Percentiles rank a stretch among this genome's conserved stretches.
Conservation (phyloP, 2,888 invertebrate genomes). For the Aromia moschata region DNA sequence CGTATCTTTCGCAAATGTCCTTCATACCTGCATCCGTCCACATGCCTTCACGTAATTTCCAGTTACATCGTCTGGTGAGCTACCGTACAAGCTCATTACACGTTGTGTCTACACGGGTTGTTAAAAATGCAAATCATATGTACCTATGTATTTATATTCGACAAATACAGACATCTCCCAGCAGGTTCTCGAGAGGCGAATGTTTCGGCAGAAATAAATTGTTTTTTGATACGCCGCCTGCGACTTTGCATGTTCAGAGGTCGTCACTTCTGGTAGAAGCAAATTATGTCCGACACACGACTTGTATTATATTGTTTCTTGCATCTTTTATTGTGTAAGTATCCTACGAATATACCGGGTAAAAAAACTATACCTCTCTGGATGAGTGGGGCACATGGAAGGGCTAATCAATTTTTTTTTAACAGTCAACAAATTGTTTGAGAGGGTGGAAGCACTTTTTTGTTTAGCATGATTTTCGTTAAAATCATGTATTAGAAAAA, state of each 20-base stretch:
- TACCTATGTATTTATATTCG: slow-evolving; percentile 18
- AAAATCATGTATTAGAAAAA: too few relatives aligned
- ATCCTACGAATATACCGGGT: too few relatives aligned
- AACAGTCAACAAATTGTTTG: too few relatives aligned
- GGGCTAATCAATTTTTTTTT: too few relatives aligned
- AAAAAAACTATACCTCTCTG: too few relatives aligned
- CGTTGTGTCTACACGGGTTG: neutral
- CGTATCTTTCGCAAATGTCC: slow-evolving; percentile 6
- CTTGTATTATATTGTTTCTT: too few relatives aligned
- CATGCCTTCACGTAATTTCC: slow-evolving; percentile 15
- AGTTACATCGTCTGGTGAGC: slow-evolving; percentile 10
- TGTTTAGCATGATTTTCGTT: too few relatives aligned
- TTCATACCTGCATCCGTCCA: slow-evolving; percentile 1
- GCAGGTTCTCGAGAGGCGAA: neutral
- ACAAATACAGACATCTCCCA: neutral
- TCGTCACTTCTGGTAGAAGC: neutral
- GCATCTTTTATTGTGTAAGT: too few relatives aligned
- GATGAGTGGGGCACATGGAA: too few relatives aligned
- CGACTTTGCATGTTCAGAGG: neutral
- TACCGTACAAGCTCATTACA: slow-evolving; percentile 15
- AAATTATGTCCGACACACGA: too few relatives aligned
- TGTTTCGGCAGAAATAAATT: neutral
- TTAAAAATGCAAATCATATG: slow-evolving; percentile 11
- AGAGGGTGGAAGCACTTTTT: too few relatives aligned
- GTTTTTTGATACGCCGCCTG: neutral